These are phyloP conservation scores for Graphium colonna DNA, from an alignment of 2,888 invertebrate species.

Conservation along the genomic window DNA sequence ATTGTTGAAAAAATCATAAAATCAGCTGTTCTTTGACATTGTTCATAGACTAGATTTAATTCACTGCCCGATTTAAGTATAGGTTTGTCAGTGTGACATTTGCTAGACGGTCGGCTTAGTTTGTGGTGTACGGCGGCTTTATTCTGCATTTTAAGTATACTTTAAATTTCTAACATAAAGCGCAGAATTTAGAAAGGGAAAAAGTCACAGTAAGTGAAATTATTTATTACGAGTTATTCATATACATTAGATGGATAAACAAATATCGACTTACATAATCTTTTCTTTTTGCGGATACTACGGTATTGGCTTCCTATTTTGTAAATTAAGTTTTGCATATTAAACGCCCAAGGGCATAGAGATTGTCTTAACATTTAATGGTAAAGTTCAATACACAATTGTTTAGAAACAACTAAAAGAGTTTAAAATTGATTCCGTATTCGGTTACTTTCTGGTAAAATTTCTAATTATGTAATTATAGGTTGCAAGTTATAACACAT, in stretches of 20 bases:
- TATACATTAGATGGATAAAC: background rate
- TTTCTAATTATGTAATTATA: conserved; percentile 3
- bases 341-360: conserved; percentile 34
- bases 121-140: background rate
- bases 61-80: background rate
- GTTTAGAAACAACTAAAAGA: background rate
- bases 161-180: conserved; percentile 13
- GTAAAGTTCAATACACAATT: background rate
- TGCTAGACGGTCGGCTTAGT: background rate
- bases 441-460: background rate
- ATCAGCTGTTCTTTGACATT: conserved; percentile 2
- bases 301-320: background rate
- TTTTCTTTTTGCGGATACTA: background rate
- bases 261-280: conserved; percentile 17
- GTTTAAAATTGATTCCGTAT: background rate
- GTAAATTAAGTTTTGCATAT: background rate
- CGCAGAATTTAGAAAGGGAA: background rate
- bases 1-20: no score
- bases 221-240: background rate
- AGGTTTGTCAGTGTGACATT: background rate
- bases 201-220: conserved; percentile 10
- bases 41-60: background rate
- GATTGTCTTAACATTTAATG: conserved; percentile 21
- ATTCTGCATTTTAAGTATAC: conserved; percentile 7
- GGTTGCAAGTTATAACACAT: background rate